Evolutionary conservation across 1,140 invertebrate species (phyloP), one percentile per base, ranked within the genome.

Genomic region (Saccostrea cuccullata): DNA sequence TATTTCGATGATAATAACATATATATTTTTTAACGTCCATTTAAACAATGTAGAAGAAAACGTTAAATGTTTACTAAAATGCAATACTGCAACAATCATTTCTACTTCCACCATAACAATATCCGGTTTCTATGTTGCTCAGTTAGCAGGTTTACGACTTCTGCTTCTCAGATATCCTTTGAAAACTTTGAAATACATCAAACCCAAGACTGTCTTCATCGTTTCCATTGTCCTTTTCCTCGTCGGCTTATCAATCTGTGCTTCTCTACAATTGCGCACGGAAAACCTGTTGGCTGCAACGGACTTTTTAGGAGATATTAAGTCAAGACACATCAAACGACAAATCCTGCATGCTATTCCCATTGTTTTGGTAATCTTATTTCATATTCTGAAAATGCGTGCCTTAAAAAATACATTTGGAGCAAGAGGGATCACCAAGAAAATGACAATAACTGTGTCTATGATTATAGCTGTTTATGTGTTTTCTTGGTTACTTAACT

Each of bases 61-160:
- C 26, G 70, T 17, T 4, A 23, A 77, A 0, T 30, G 9, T 13
- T 36, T 26, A 36, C 26, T 77, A 26, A 30, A 30, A 30, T 77
- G 8, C 70, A 36, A 77, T 13, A 55, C 30, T 56, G 6, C 23
- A n/a, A 6, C 55, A 30, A 84, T 84, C 70, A 30, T 77, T 11
- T 30, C 70, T 13, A 12, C 15, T 77, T 77, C 70, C 26, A 11
- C 26, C 70, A 36, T 77, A 23, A 36, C 30, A 8, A 77, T 36
- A 15, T 77, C 70, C 26, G 70, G 70, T 30, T 77, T 77, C 30
- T 77, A 36, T 36, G 70, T 77, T 36, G 70, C 70, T 26, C 70
- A 77, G 70, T 77, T 77, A 36, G 23, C 30, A 30, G 70, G 23
- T 11, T 13, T 77, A 26, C 70, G 70, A 12, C 30, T 13, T 26